Evolutionary conservation across 2,113 vertebrate genomes (phyloP), one percentile per base, ranked within the genome.

Genomic region (Enhydra lutris): DNA sequence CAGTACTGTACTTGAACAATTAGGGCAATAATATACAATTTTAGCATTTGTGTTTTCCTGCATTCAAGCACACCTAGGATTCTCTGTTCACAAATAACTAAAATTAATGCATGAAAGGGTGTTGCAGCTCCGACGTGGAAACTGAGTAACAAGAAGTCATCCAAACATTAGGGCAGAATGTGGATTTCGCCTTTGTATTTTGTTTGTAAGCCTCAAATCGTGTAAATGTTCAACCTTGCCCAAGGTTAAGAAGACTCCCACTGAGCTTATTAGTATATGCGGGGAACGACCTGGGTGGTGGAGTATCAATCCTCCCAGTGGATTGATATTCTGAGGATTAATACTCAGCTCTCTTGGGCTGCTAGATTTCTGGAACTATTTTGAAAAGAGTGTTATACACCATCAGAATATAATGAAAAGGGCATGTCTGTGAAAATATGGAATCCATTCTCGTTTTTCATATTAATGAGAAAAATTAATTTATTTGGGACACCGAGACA

Each of bases 161-260:
- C 15, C 59, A 52, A n/a, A 5, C 11, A 85, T 73, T 78, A 65
- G 24, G 57, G 80, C 2, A 55, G 67, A 73, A 95, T 23, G 23
- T 57, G 24, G 36, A 82, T 63, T 96, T 83, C 74, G 34, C 3
- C 34, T 78, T 89, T 82, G 71, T 65, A 24, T 89, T 96, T 50
- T 94, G 93, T 96, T 94, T 74, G 94, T 69, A 97, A 96, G 78
- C 31, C 71, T 94, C 34, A 84, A 31, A 65, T 83, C 45, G 50
- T 65, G 42, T 36, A 74, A 87, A 47, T 65, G 4, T 18, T 85
- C 50, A 91, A 59, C 7, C 36, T 76, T 69, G 13, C 3, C 39
- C 31, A 86, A 42, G 31, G 42, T 29, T 50, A 86, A 89, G 59
- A 93, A 76, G 45, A 67, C 45, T 73, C 42, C 26, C 50, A 29